phyloP scores from a whole-genome alignment of 92 coral and sea anemone genomes.

The Pocillopora meandrina region DNA sequence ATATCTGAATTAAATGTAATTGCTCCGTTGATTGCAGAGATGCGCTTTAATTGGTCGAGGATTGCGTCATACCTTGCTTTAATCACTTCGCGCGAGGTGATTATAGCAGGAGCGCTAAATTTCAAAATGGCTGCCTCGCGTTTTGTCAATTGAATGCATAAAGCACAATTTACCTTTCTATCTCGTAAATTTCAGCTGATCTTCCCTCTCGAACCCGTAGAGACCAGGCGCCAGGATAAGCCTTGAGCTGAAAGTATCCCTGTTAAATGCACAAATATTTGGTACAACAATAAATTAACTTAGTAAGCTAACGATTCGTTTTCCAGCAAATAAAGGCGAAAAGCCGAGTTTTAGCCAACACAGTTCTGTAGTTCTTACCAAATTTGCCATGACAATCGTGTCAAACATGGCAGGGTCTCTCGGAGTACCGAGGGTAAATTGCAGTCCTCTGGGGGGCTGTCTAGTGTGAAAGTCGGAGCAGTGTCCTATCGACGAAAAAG shows the following conservation, averaged over 20 bases:
- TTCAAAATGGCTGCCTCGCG: too few species aligned
- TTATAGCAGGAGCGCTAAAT: too few species aligned
- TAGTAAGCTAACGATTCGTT: not conserved
- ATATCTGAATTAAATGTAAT: too few species aligned
- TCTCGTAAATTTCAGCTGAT: conserved; percentile 90
- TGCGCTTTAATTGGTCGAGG: too few species aligned
- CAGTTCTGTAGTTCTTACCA: conserved; percentile 58
- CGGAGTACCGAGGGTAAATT: conserved; percentile 91
- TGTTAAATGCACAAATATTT: conserved; percentile 17
- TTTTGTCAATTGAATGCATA: too few species aligned
- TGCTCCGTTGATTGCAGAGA: too few species aligned
- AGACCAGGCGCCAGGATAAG: conserved; percentile 94
- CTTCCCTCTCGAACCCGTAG: conserved; percentile 89
- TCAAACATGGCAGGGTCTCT: conserved; percentile 83
- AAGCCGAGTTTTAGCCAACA: not conserved
- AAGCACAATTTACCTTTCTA: conserved; percentile 70
- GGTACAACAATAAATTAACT: not conserved
- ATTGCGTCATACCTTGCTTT: too few species aligned
- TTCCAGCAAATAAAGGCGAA: not conserved
- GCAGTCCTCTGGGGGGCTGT: conserved; percentile 98
- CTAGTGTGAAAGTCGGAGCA: conserved; percentile 84
- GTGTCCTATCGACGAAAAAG: conserved; percentile 65
- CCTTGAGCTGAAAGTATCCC: conserved; percentile 98
- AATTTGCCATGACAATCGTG: conserved; percentile 98
- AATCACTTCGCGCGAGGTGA: too few species aligned